These are phyloP conservation scores for Glossophaga mutica DNA, from an alignment of 2,797 vertebrate genomes.

Conservation along the genomic window DNA sequence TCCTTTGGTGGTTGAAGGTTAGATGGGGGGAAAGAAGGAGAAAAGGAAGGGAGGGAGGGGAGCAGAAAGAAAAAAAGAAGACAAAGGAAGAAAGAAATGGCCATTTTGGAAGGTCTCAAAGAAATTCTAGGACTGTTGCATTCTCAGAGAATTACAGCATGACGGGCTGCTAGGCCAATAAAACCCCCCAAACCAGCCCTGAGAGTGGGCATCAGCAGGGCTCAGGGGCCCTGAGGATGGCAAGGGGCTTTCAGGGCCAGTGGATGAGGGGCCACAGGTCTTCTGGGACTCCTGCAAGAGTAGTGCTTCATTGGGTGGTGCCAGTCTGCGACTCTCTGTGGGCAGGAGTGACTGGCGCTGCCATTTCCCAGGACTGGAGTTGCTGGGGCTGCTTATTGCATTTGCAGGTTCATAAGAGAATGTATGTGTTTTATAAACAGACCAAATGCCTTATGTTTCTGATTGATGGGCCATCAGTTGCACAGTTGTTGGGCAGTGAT, in stretches of 20 bases:
- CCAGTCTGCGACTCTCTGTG: background rate
- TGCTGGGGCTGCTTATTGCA: slow-evolving; percentile 76
- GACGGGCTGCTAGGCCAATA: slow-evolving; percentile 67
- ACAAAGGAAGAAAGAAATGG: background rate
- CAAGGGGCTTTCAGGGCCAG: background rate
- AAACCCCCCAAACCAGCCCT: slow-evolving; percentile 60
- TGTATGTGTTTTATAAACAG: slow-evolving; percentile 80
- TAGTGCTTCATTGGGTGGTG: background rate
- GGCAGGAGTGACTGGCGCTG: slow-evolving; percentile 42
- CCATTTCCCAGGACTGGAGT: slow-evolving; percentile 67
- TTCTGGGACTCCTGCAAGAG: background rate
- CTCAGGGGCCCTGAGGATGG: background rate
- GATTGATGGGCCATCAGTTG: slow-evolving; percentile 86
- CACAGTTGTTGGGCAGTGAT: slow-evolving; percentile 85
- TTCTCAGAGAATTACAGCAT: slow-evolving; percentile 68
- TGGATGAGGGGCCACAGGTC: background rate
- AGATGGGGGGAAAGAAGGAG: background rate
- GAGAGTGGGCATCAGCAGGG: slow-evolving; percentile 62
- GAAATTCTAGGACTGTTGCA: slow-evolving; percentile 42
- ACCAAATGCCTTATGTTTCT: slow-evolving; percentile 78
- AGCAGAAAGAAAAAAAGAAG: background rate
- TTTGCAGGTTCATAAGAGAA: slow-evolving; percentile 79
- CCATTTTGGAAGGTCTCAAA: slow-evolving; percentile 68
- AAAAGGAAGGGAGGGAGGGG: background rate
- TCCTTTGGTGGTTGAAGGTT: background rate